These are phyloP conservation scores for Pollenia amentaria DNA, from an alignment of 2,888 invertebrate genomes.

Conservation along the genomic window DNA sequence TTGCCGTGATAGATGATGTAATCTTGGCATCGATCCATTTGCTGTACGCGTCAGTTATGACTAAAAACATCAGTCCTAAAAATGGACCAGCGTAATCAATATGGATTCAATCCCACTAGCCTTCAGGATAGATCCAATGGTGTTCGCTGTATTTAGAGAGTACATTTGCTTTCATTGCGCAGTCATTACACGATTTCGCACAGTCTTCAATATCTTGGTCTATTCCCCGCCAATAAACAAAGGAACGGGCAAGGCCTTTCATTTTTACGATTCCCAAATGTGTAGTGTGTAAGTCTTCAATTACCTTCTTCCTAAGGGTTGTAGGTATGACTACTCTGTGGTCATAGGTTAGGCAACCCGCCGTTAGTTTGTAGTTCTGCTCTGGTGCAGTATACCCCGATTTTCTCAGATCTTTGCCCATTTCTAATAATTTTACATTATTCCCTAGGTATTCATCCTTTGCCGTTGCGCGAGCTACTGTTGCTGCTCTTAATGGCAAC, in stretches of 20 bases:
- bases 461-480: constrained; percentile 2
- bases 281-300: constrained; percentile 31
- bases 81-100: constrained; percentile 83
- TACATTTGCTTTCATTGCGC: constrained; percentile 32
- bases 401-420: neutral
- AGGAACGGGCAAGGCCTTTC: constrained; percentile 50
- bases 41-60: no score
- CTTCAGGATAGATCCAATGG: constrained; percentile 60
- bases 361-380: constrained; percentile 18
- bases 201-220: constrained; percentile 51
- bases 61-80: constrained; percentile 78
- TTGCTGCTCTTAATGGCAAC: constrained; percentile 4
- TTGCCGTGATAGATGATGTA: constrained; percentile 33
- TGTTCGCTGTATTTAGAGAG: constrained; percentile 39
- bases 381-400: constrained; percentile 25
- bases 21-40: constrained; percentile 62
- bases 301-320: constrained; percentile 5
- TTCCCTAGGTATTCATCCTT: constrained; percentile 6
- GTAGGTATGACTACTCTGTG: constrained; percentile 40
- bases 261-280: constrained; percentile 58
- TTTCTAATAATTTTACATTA: constrained; percentile 10
- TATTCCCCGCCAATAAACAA: constrained; percentile 59
- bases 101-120: constrained; percentile 48
- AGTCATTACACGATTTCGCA: constrained; percentile 44
- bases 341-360: constrained; percentile 27